phyloP scores from a whole-genome alignment of 2,797 vertebrate species.

The Tinamus major region DNA sequence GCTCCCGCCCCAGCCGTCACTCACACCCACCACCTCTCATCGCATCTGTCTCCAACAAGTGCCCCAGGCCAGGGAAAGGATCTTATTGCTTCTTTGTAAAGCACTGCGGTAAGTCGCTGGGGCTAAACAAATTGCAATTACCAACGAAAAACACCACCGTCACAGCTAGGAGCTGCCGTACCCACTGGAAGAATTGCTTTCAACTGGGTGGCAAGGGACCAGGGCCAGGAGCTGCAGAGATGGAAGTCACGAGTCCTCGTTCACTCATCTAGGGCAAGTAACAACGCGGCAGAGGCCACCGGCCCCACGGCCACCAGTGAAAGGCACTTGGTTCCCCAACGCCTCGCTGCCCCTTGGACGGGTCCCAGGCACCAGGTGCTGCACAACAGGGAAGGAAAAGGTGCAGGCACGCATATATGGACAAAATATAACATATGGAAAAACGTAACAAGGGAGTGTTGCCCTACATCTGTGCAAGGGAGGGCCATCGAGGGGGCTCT shows the following conservation, averaged over 20 bases:
- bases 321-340: background rate
- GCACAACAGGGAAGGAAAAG: background rate
- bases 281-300: background rate
- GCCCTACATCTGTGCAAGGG: background rate
- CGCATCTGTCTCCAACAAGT: background rate
- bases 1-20: accelerated
- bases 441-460: background rate
- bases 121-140: background rate
- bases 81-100: background rate
- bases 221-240: background rate
- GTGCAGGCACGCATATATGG: background rate
- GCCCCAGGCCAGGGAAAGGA: conserved; percentile 9
- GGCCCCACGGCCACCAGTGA: background rate
- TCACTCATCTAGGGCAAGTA: too few relatives aligned
- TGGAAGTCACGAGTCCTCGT: background rate
- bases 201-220: background rate
- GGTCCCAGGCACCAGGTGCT: background rate
- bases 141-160: background rate
- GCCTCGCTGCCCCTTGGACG: background rate
- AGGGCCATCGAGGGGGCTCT: accelerated
- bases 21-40: background rate
- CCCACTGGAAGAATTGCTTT: background rate
- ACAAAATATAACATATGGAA: background rate
- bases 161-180: background rate
- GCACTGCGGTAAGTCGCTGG: background rate